Evolutionary conservation across 2,888 invertebrate genomes (phyloP), one percentile per base, ranked within the genome.

Genomic region (Ochlodes sylvanus): DNA sequence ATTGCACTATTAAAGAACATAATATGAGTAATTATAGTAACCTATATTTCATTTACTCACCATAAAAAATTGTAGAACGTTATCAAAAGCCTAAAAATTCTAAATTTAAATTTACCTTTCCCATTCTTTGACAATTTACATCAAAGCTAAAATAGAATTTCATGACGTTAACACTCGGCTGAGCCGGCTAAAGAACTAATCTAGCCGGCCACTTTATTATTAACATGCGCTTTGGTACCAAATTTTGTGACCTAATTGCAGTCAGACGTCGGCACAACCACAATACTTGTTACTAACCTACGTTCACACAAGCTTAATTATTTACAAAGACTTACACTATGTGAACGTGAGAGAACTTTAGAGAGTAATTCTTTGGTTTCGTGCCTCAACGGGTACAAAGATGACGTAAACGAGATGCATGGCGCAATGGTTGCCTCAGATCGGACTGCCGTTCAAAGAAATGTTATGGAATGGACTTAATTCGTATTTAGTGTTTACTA

Each of bases 231-330:
- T 27, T 6, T 27, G 54, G 27, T 27, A 14, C 54, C 27, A 54
- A 54, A 54, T 54, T 54, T 54, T 32, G 54, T 54, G n/a, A 32
- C 54, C 54, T 54, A 54, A 54, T 54, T 54, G 54, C 54, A 54
- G 54, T 32, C 54, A 54, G 54, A 54, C 10, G 21, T 6, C 21
- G 32, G 54, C 21, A 15, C 32, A 54, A n/a, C 54, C n/a, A 54
- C 32, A 54, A 54, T 54, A n/a, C 32, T 54, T 50, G 19, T 1
- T 17, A 17, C 6, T 19, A 19, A 50, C 19, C 10, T 50, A 50
- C 50, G 10, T 19, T 50, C 19, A 50, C 19, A 50, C 19, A 19
- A 50, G 50, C 50, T 50, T 19, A 50, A 50, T 19, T 50, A 50
- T 50, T 50, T 19, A 19, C 50, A 21, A 50, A 21, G 19, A 50